These are phyloP conservation scores for Collichthys lucidus DNA, from an alignment of 2,113 vertebrate species.

Conservation along the genomic window DNA sequence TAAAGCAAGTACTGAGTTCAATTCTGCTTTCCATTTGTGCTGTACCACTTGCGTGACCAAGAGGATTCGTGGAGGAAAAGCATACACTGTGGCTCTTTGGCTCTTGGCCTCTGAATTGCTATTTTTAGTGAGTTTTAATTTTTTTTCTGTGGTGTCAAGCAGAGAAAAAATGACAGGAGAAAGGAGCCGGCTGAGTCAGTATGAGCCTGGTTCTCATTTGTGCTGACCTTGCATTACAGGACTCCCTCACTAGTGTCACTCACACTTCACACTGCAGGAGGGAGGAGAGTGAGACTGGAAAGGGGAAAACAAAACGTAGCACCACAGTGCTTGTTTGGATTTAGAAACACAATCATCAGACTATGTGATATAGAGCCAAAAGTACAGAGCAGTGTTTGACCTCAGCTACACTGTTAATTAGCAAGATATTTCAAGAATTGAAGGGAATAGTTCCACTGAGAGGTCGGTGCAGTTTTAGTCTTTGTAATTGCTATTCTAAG, in stretches of 20 bases:
- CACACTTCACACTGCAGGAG: constrained; percentile 43
- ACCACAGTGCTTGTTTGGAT: not conserved
- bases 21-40: not conserved
- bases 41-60: constrained; percentile 53
- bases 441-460: constrained; percentile 36
- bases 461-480: constrained; percentile 12
- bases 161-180: constrained; percentile 74
- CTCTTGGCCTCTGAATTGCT: constrained; percentile 59
- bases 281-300: not conserved
- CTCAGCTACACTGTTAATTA: constrained; percentile 46
- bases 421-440: constrained; percentile 33
- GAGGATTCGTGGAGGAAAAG: constrained; percentile 56
- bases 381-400: constrained; percentile 30
- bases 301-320: not conserved
- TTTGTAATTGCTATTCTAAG: constrained; percentile 40
- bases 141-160: constrained; percentile 51
- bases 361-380: constrained; percentile 9
- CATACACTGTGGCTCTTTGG: constrained; percentile 53
- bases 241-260: constrained; percentile 63
- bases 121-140: constrained; percentile 73
- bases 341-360: constrained; percentile 22
- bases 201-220: constrained; percentile 78
- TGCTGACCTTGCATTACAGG: constrained; percentile 65
- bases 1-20: not conserved
- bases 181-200: constrained; percentile 72